Evolutionary conservation across 2,888 invertebrate genomes (phyloP).

Genomic region (Blera fallax): DNA sequence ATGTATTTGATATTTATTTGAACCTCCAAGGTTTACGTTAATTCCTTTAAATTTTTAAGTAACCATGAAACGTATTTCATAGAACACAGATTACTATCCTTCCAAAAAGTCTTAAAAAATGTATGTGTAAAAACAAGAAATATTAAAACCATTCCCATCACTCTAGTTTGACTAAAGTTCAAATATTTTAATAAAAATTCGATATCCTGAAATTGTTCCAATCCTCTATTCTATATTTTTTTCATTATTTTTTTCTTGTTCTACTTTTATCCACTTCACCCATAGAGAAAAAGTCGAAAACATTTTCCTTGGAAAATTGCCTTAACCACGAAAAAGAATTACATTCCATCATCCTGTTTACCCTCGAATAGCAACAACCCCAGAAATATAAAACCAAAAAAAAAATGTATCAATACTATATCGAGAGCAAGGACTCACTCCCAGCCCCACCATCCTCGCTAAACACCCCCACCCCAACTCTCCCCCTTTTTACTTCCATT

Average conservation of each 20-base stretch:
- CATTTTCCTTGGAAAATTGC: slow-evolving; percentile 29
- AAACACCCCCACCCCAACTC: no score
- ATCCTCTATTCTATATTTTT: slow-evolving; percentile 14
- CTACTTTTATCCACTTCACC: not conserved
- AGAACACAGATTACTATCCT: no score
- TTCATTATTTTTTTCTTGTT: not conserved
- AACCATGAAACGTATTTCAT: no score
- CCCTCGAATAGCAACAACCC: slow-evolving; percentile 17
- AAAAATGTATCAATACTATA: slow-evolving; percentile 31
- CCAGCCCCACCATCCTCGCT: not conserved
- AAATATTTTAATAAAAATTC: slow-evolving; percentile 8
- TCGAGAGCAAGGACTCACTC: slow-evolving; percentile 36
- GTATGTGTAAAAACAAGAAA: no score
- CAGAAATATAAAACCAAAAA: slow-evolving; percentile 3
- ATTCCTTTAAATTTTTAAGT: no score
- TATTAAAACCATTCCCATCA: not conserved
- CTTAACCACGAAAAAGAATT: slow-evolving; percentile 21
- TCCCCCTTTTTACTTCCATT: slow-evolving; percentile 12
- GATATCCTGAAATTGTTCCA: slow-evolving; percentile 25
- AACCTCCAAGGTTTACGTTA: no score
- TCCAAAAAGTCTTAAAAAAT: no score
- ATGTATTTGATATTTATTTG: no score
- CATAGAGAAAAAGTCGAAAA: slow-evolving; percentile 12
- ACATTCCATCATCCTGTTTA: slow-evolving; percentile 35
- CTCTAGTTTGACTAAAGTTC: not conserved